Base-by-base conservation (phyloP, 92 coral and sea anemone genomes). In the Nematostella vectensis region DNA sequence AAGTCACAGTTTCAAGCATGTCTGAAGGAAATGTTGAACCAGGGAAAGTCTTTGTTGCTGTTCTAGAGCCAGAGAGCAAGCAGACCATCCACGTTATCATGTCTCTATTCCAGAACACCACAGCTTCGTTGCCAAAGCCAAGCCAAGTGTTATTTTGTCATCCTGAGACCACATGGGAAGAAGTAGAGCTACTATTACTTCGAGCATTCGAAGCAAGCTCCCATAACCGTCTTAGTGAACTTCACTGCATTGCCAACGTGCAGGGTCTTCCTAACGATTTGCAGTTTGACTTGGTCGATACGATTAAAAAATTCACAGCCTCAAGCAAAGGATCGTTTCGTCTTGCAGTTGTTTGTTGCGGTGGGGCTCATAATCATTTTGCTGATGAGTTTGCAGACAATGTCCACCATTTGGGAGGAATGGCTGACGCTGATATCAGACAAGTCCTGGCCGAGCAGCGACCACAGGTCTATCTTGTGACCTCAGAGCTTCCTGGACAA, bases 201-300 rank as follows among this genome's bases (percentile, higher is more conserved):
- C 78, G 98, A 25, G 66, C 89, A 20, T 91, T 91, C 58, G 74
- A 75, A 58, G 87, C 87, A 24, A 61, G 70, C 17, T 47, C 10
- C 1, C 78, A 85, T 50, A 69, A 63, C 24, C 6, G 63, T 11
- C 16, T 65, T 15, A 62, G 68, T 55, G 69, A 69, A 2, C 54
- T 91, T 13, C 94, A 86, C 38, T 91, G 98, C 74, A 55, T 91
- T 31, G 98, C 84, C 3, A 91, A 91, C 55, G 98, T 91, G 19
- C 95, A 91, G 48, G 66, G 75, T 40, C 84, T 91, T 13, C 72
- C 88, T 17, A 91, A 91, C 57, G 89, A 81, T 59, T 56, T 87
- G 27, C 91, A 91, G 69, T 86, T 91, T 49, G 75, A 74, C 12
- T 75, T 91, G 26, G 98, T 91, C 25, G 68, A 71, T 25, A 70